Conservation (phyloP, 2,888 invertebrate genomes). For the Automeris io region DNA sequence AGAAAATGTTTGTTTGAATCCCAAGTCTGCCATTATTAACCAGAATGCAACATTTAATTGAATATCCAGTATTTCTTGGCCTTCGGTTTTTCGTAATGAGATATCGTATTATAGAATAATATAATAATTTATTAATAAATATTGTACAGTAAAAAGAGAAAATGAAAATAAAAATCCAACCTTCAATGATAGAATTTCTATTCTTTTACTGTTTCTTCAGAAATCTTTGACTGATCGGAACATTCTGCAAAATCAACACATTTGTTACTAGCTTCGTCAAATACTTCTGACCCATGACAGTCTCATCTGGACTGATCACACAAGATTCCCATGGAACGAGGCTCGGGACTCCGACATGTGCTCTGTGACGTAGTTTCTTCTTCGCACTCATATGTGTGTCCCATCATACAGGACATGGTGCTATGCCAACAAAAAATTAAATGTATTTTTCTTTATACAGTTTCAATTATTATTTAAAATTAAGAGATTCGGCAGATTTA, state of each 20-base stretch:
- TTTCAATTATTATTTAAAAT: no score
- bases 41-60: no score
- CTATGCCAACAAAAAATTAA: conserved; percentile 21
- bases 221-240: conserved; percentile 21
- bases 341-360: conserved; percentile 27
- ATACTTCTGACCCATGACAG: conserved; percentile 24
- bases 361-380: conserved; percentile 24
- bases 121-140: no score
- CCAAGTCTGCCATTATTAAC: no score
- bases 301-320: conserved; percentile 37
- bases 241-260: conserved; percentile 30
- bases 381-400: conserved; percentile 24
- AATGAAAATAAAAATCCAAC: neutral
- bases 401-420: conserved; percentile 25
- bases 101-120: no score
- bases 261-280: conserved; percentile 27
- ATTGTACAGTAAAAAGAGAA: no score
- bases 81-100: no score
- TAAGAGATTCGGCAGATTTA: no score
- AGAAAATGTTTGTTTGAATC: no score
- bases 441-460: neutral
- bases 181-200: neutral
- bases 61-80: no score
- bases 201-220: neutral
- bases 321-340: conserved; percentile 20